Conservation (phyloP, 2,888 invertebrate species). For the Anaspis maculata region DNA sequence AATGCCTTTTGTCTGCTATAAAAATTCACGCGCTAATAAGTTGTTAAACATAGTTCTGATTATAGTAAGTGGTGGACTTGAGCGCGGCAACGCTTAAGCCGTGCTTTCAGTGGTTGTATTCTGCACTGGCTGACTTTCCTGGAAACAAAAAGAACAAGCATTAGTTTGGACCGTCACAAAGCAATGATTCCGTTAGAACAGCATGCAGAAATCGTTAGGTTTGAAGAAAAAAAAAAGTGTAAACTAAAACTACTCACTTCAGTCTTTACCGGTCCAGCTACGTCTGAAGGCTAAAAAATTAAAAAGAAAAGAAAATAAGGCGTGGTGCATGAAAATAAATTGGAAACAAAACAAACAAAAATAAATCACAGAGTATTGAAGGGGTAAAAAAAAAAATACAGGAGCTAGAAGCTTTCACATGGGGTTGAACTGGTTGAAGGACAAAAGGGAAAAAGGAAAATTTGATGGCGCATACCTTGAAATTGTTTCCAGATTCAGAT, state of each 20-base stretch:
- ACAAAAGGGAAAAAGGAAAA: conserved; percentile 1
- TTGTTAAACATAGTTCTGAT: conserved; percentile 40
- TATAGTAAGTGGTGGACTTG: conserved; percentile 31
- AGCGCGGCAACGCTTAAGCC: conserved; percentile 43
- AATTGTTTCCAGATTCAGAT: conserved; percentile 38
- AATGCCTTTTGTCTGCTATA: conserved; percentile 43
- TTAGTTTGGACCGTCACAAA: background rate
- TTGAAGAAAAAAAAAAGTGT: too few species aligned
- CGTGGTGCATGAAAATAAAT: conserved; percentile 14
- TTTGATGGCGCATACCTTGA: background rate
- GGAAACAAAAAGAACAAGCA: conserved; percentile 25
- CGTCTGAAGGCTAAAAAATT: conserved; percentile 39
- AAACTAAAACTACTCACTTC: conserved; percentile 33
- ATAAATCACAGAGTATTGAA: too few species aligned
- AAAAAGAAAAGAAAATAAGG: conserved; percentile 19
- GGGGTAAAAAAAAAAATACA: too few species aligned
- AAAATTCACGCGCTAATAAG: conserved; percentile 43
- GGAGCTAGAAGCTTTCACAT: too few species aligned
- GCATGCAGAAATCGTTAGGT: too few species aligned
- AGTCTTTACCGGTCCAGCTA: conserved; percentile 36
- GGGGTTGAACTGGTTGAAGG: too few species aligned
- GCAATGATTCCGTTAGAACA: background rate
- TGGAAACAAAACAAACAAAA: conserved; percentile 5
- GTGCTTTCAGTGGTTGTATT: conserved; percentile 54
- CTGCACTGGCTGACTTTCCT: conserved; percentile 52